Conservation (phyloP, 2,888 invertebrate genomes). For the Trichogramma dendrolimi region DNA sequence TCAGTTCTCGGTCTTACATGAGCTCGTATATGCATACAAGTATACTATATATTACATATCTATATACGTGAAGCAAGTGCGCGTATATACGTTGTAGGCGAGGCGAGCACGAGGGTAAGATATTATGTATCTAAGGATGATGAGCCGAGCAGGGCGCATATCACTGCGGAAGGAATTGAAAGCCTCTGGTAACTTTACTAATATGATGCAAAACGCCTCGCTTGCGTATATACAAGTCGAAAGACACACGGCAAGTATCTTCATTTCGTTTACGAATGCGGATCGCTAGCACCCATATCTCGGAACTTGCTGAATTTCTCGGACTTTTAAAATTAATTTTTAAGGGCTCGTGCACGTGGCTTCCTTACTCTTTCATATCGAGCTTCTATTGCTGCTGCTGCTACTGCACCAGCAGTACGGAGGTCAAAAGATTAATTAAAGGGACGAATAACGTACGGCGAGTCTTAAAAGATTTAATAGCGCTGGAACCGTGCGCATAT, state of each 20-base stretch:
- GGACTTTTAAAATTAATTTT: slow-evolving; percentile 47
- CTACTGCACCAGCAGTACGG: no score
- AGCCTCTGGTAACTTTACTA: slow-evolving; percentile 46
- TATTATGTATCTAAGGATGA: no score
- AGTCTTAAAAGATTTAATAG: no score
- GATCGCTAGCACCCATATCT: neutral
- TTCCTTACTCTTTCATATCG: neutral
- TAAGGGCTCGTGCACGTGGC: slow-evolving; percentile 33
- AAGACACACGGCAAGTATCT: slow-evolving; percentile 52
- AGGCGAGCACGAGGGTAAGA: neutral
- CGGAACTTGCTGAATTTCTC: slow-evolving; percentile 15
- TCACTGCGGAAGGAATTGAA: slow-evolving; percentile 3
- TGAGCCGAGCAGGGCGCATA: no score
- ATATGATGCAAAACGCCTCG: slow-evolving; percentile 41
- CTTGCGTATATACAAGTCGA: slow-evolving; percentile 36
- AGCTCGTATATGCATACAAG: neutral
- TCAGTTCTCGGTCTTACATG: neutral
- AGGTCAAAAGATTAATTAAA: no score
- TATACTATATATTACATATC: slow-evolving; percentile 4
- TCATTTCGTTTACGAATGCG: slow-evolving; percentile 47
- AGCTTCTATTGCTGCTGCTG: neutral
- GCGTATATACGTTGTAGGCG: neutral
- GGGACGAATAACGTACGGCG: no score
- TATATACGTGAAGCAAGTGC: no score
- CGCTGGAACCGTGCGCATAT: no score